A percentile compares a stretch with the other conserved stretches of the same genome.
phyloP scores from a whole-genome alignment of 2,888 invertebrate species.

The Endomychus coccineus region DNA sequence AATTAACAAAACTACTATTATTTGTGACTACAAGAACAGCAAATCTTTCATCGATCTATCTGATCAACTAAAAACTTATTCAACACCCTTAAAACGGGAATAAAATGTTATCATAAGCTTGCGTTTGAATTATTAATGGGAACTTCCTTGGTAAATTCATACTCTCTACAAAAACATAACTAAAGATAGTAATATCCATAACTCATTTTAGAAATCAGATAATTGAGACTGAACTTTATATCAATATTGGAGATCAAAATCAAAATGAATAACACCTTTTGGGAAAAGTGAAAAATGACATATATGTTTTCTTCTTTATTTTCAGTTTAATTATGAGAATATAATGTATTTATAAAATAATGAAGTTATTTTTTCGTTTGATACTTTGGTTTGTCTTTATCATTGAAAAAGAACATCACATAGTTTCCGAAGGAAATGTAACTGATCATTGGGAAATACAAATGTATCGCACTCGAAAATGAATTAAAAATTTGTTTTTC shows the following conservation, averaged over 20 bases:
- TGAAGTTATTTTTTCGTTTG: too few relatives aligned
- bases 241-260: neutral
- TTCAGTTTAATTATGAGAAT: too few relatives aligned
- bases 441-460: too few relatives aligned
- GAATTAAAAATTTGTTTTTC: too few relatives aligned
- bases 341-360: too few relatives aligned
- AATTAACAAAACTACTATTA: neutral
- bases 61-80: conserved; percentile 1
- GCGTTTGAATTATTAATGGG: conserved; percentile 9
- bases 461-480: too few relatives aligned
- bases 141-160: conserved; percentile 3
- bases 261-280: neutral
- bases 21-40: neutral
- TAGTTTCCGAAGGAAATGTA: too few relatives aligned
- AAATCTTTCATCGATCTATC: conserved; percentile 1
- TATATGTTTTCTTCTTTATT: too few relatives aligned
- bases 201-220: neutral
- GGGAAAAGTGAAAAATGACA: too few relatives aligned
- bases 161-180: neutral
- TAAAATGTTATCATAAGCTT: conserved; percentile 7
- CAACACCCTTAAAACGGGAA: neutral
- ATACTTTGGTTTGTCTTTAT: too few relatives aligned
- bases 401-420: too few relatives aligned
- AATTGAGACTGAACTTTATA: neutral
- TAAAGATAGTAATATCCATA: neutral